Conservation (phyloP, 2,888 invertebrate species). For the Leptinotarsa juncta region DNA sequence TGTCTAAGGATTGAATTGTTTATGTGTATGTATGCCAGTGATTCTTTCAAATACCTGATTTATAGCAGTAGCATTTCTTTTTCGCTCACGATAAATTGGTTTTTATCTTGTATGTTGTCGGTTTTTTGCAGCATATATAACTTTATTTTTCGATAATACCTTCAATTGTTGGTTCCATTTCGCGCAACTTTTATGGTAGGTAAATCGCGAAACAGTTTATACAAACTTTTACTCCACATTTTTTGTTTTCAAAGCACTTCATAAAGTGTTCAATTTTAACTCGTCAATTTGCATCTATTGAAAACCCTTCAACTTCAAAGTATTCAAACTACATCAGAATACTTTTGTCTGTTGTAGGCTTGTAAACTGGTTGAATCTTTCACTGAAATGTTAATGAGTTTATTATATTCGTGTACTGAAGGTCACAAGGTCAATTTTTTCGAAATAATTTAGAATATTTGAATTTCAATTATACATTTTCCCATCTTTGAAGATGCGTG, state of each 20-base stretch:
- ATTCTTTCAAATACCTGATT: constrained; percentile 7
- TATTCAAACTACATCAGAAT: no score
- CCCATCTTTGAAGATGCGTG: no score
- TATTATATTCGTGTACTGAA: no score
- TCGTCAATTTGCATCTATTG: not conserved
- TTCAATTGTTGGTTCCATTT: constrained; percentile 13
- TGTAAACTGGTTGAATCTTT: no score
- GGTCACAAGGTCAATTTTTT: no score
- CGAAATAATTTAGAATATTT: no score
- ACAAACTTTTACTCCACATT: constrained; percentile 8
- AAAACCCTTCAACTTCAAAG: no score
- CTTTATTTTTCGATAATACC: not conserved
- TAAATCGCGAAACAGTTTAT: constrained; percentile 1
- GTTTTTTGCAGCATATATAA: constrained; percentile 6
- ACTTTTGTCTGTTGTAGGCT: no score
- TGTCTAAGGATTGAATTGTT: not conserved
- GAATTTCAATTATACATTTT: no score
- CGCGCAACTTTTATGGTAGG: constrained; percentile 1
- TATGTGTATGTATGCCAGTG: not conserved
- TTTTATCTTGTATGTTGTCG: not conserved
- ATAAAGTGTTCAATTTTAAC: constrained; percentile 6
- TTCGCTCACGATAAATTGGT: not conserved
- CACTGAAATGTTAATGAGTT: no score
- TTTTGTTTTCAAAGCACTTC: constrained; percentile 11
- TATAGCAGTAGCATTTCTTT: constrained; percentile 7